phyloP scores from a whole-genome alignment of 2,113 vertebrate genomes.

The Piaya cayana region DNA sequence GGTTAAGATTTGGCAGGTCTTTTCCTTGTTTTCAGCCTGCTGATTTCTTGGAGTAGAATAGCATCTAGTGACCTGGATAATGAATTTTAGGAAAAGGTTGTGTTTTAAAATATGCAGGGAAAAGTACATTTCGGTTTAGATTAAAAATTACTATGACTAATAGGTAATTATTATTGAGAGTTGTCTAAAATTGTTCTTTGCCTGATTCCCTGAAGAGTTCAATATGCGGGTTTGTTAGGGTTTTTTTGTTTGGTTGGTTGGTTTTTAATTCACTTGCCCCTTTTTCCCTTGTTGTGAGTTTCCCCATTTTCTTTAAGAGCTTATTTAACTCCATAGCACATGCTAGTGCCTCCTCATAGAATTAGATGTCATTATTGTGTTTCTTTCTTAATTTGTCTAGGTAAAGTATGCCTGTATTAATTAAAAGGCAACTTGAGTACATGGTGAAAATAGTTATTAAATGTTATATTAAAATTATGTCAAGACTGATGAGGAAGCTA shows the following conservation, averaged over 20 bases:
- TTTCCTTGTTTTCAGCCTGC: neutral
- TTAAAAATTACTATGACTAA: neutral
- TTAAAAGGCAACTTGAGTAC: neutral
- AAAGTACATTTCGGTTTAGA: neutral
- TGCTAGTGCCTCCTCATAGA: fast-evolving
- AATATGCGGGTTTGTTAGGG: neutral
- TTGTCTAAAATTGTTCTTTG: neutral
- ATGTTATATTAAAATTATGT: neutral
- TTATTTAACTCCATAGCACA: fast-evolving
- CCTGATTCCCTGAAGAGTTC: neutral
- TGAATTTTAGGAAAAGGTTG: neutral
- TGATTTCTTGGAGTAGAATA: neutral
- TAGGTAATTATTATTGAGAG: neutral
- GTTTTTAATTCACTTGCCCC: neutral
- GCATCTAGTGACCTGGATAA: neutral
- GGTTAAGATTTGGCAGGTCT: neutral
- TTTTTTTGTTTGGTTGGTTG: no score
- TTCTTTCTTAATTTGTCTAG: neutral
- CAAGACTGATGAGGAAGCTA: neutral
- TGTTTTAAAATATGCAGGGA: neutral
- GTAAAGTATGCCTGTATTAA: neutral
- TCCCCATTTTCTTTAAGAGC: neutral
- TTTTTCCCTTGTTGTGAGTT: neutral
- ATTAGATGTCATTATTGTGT: neutral
- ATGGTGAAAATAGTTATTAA: neutral